A percentile compares a stretch with the other conserved stretches of the same genome.
phyloP scores from a whole-genome alignment of 92 coral and sea anemone species.

The Montipora capitata region DNA sequence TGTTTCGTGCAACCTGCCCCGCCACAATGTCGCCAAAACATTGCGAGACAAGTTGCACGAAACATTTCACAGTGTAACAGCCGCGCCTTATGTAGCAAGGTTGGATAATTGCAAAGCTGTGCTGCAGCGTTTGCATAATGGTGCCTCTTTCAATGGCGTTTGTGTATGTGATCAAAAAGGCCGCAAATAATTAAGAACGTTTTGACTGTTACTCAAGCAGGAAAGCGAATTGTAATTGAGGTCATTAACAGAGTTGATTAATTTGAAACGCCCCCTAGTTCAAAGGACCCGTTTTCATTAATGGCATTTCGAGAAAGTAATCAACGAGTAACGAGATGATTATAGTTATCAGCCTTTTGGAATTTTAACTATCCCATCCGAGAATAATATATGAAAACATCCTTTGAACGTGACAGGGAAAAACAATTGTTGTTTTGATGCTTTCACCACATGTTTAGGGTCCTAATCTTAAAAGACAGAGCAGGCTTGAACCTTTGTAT shows the following conservation, averaged over 20 bases:
- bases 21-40: no score
- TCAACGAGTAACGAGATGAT: conserved; percentile 14
- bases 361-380: conserved; percentile 20
- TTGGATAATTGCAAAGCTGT: no score
- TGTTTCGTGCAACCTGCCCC: no score
- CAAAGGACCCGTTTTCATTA: conserved; percentile 57
- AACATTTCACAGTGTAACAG: no score
- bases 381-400: conserved; percentile 51
- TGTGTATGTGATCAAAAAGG: neutral
- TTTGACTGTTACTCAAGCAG: conserved; percentile 5
- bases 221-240: conserved; percentile 30
- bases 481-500: no score
- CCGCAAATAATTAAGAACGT: neutral
- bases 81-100: no score
- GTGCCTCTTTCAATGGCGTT: no score
- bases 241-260: conserved; percentile 24
- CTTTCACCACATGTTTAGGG: conserved; percentile 36
- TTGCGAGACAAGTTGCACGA: no score
- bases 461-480: no score
- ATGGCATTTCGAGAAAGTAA: conserved; percentile 27
- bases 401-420: conserved; percentile 59
- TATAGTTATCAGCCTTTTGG: neutral
- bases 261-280: conserved; percentile 8
- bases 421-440: conserved; percentile 40
- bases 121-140: no score